A percentile compares a stretch with the other conserved stretches of the same genome.
phyloP scores from a whole-genome alignment of 2,888 invertebrate species.

The Folsomia manolachei region DNA sequence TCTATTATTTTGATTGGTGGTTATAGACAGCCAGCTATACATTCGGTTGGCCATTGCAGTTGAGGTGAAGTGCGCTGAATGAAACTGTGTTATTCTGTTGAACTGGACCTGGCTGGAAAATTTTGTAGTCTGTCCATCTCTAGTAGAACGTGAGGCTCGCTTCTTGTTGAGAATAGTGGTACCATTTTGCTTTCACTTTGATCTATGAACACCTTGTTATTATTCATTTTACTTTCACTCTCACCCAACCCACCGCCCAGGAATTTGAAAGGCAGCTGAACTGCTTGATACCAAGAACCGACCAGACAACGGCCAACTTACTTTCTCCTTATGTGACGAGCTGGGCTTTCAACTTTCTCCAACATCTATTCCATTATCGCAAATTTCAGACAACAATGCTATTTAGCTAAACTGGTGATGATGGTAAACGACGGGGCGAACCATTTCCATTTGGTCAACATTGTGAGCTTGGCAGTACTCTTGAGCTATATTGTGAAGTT shows the following conservation, averaged over 20 bases:
- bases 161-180: constrained; percentile 22
- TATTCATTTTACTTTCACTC: constrained; percentile 14
- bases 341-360: background rate
- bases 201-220: constrained; percentile 32
- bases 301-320: too few relatives aligned
- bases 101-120: background rate
- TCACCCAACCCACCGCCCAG: background rate
- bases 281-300: background rate
- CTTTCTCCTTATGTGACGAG: too few relatives aligned
- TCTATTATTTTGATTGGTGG: background rate
- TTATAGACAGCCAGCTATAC: too few relatives aligned
- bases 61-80: too few relatives aligned
- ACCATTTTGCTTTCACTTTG: constrained; percentile 30
- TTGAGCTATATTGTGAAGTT: background rate
- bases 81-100: background rate
- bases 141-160: background rate
- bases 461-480: background rate
- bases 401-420: background rate
- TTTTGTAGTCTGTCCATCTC: background rate
- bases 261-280: background rate
- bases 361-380: background rate
- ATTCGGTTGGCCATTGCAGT: too few relatives aligned
- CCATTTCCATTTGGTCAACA: too few relatives aligned
- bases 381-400: background rate
- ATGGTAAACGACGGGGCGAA: too few relatives aligned